Percentiles rank a stretch among this genome's conserved stretches.
phyloP scores from a whole-genome alignment of 2,797 vertebrate genomes.

The Pogoniulus pusillus region DNA sequence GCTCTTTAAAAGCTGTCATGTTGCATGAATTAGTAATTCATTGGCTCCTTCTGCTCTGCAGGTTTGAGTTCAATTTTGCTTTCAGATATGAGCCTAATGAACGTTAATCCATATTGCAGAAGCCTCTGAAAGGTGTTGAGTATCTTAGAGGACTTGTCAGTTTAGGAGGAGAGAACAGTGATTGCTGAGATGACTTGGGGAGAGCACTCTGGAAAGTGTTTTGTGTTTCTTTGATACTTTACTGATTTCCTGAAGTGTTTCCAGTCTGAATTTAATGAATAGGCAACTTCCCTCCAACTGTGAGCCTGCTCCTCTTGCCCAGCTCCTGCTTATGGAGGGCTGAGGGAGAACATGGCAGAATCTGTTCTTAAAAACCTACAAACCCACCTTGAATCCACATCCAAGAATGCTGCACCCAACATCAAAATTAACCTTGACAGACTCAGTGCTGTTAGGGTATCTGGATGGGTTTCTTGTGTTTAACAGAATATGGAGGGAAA shows the following conservation, averaged over 20 bases:
- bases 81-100: not conserved
- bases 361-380: not conserved
- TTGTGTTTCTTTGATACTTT: not conserved
- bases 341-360: not conserved
- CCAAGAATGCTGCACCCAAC: not conserved
- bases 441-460: too few relatives aligned
- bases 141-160: not conserved
- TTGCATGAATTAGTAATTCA: not conserved
- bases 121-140: not conserved
- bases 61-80: conserved; percentile 15
- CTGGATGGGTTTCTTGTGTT: not conserved
- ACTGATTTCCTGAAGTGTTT: not conserved
- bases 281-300: not conserved
- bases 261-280: not conserved
- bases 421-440: not conserved
- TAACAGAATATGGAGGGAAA: not conserved
- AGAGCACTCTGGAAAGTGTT: not conserved
- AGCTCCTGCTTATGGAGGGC: not conserved
- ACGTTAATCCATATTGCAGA: not conserved
- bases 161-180: not conserved
- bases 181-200: not conserved
- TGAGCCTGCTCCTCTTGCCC: not conserved
- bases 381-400: not conserved
- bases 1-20: not conserved
- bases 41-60: not conserved